Percentiles rank a stretch among this genome's conserved stretches.
These are phyloP conservation scores for Agrotis exclamationis DNA, from an alignment of 2,888 invertebrate species.

Conservation along the genomic window DNA sequence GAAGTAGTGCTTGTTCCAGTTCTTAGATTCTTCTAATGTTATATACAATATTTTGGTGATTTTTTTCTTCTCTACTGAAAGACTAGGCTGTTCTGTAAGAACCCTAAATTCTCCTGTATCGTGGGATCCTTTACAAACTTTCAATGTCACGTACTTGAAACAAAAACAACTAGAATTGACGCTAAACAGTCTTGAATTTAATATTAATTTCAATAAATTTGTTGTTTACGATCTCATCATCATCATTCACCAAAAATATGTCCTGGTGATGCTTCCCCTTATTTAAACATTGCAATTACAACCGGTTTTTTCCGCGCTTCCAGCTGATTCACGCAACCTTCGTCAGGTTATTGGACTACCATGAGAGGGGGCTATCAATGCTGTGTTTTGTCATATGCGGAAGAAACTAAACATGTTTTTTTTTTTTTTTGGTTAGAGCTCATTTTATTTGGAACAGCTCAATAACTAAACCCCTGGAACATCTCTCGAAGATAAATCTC, in stretches of 20 bases:
- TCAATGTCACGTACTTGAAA: too few relatives aligned
- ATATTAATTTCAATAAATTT: background rate
- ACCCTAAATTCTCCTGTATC: too few relatives aligned
- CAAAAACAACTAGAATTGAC: too few relatives aligned
- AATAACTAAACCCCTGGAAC: background rate
- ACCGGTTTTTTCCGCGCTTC: background rate
- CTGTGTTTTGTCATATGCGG: conserved; percentile 3
- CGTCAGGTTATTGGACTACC: conserved; percentile 8
- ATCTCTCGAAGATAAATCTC: too few relatives aligned
- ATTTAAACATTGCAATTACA: background rate
- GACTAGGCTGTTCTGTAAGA: background rate
- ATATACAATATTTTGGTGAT: background rate
- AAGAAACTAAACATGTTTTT: background rate
- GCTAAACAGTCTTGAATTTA: background rate
- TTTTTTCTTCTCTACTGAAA: background rate
- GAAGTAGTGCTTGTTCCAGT: background rate
- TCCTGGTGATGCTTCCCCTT: background rate
- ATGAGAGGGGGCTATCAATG: background rate
- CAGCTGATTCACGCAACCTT: background rate
- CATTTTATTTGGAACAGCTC: background rate
- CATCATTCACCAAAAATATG: background rate
- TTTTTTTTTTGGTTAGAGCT: background rate
- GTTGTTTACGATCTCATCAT: background rate
- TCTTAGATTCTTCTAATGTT: background rate
- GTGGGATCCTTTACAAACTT: too few relatives aligned